phyloP scores from a whole-genome alignment of 1,140 invertebrate genomes.

The Hylaeus volcanicus region DNA sequence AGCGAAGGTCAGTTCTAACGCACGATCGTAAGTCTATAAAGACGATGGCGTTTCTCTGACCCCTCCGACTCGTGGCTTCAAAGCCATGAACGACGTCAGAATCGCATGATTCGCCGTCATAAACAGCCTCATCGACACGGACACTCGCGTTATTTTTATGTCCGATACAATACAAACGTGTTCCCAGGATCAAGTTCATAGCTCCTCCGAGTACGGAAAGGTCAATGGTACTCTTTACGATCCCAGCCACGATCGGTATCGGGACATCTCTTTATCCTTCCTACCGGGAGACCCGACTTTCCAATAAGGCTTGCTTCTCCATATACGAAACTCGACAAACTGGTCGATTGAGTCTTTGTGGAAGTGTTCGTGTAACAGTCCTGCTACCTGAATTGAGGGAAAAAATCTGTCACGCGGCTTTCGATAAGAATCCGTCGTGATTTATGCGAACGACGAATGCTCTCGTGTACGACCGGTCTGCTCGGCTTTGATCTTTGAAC shows the following conservation, averaged over 20 bases:
- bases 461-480: not conserved
- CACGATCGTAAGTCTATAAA: conserved; percentile 54
- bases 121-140: conserved; percentile 10
- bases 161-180: conserved; percentile 4
- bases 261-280: conserved; percentile 35
- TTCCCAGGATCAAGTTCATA: conserved; percentile 28
- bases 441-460: conserved; percentile 36
- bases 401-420: conserved; percentile 37
- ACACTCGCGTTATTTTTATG: conserved; percentile 12
- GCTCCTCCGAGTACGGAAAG: conserved; percentile 14
- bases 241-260: conserved; percentile 37
- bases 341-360: conserved; percentile 59
- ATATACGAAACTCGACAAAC: conserved; percentile 66
- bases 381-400: conserved; percentile 41
- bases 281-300: conserved; percentile 7
- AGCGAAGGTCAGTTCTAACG: conserved; percentile 50
- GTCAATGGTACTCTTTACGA: conserved; percentile 59
- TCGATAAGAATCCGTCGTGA: conserved; percentile 42
- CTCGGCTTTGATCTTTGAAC: not conserved
- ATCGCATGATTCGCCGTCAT: not conserved
- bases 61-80: not conserved
- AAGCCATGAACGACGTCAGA: conserved; percentile 13
- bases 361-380: conserved; percentile 50
- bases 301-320: conserved; percentile 56
- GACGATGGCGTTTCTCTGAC: conserved; percentile 18